phyloP scores from a whole-genome alignment of 2,797 vertebrate genomes.

The Arnoldichthys spilopterus region DNA sequence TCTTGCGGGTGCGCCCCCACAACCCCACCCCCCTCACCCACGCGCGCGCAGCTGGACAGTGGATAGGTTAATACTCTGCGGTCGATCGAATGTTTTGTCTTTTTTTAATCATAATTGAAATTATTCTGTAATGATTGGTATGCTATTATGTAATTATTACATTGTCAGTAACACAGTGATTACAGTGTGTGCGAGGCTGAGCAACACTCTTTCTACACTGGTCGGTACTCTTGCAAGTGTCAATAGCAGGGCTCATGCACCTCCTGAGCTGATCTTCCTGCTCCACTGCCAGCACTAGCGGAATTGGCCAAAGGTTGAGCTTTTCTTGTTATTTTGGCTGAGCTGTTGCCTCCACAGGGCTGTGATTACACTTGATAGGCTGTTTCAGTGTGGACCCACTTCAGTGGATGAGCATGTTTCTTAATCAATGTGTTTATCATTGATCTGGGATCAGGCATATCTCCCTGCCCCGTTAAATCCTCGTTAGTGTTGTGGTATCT shows the following conservation, averaged over 20 bases:
- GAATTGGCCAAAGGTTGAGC: not conserved
- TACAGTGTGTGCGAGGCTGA: not conserved
- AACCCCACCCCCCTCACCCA: not conserved
- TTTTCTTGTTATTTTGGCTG: not conserved
- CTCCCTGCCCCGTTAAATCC: not conserved
- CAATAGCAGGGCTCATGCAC: not conserved
- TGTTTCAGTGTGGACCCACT: not conserved
- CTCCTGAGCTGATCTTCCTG: not conserved
- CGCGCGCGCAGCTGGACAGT: not conserved
- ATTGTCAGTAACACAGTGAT: not conserved
- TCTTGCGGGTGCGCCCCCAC: not conserved
- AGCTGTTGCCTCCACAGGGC: not conserved
- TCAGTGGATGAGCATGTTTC: not conserved
- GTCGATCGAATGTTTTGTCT: too few relatives aligned
- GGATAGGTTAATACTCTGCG: not conserved
- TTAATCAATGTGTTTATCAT: not conserved
- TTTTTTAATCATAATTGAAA: not conserved
- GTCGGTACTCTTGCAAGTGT: not conserved
- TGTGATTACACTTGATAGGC: not conserved
- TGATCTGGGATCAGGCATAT: not conserved
- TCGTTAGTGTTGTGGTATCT: not conserved
- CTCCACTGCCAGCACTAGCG: not conserved
- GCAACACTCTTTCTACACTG: not conserved
- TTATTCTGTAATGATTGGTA: not conserved
- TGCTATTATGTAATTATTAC: not conserved